Conservation (phyloP, 2,113 vertebrate genomes). For the Paradoxurus hermaphroditus region DNA sequence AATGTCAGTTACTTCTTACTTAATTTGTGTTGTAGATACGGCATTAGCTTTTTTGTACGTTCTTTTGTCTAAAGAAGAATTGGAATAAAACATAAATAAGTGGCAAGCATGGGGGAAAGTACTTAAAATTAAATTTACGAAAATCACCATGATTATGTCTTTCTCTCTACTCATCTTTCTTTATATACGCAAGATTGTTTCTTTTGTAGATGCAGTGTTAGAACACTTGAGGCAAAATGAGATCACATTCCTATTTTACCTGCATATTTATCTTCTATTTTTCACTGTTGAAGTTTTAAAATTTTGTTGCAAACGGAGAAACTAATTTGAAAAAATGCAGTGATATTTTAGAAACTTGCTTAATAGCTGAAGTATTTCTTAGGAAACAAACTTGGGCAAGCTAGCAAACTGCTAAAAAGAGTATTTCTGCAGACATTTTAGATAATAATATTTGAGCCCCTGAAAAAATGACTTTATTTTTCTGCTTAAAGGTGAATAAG, state of each 20-base stretch:
- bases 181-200: neutral
- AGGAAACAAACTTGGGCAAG: neutral
- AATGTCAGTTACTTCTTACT: neutral
- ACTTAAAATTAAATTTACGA: neutral
- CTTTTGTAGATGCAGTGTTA: neutral
- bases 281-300: neutral
- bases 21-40: neutral
- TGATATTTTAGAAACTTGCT: conserved; percentile 6
- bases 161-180: neutral
- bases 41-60: neutral
- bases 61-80: neutral
- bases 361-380: neutral
- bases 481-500: neutral
- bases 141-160: neutral
- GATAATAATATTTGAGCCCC: neutral
- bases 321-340: neutral
- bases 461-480: conserved; percentile 14
- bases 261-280: neutral
- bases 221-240: neutral
- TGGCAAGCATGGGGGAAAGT: neutral
- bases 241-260: neutral
- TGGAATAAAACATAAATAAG: neutral
- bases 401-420: neutral
- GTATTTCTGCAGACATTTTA: conserved; percentile 29
- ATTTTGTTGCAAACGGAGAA: neutral